Evolutionary conservation across 2,888 invertebrate species (phyloP), one percentile per base, ranked within the genome.

Genomic region (Imbricaverruca yamaguchii): DNA sequence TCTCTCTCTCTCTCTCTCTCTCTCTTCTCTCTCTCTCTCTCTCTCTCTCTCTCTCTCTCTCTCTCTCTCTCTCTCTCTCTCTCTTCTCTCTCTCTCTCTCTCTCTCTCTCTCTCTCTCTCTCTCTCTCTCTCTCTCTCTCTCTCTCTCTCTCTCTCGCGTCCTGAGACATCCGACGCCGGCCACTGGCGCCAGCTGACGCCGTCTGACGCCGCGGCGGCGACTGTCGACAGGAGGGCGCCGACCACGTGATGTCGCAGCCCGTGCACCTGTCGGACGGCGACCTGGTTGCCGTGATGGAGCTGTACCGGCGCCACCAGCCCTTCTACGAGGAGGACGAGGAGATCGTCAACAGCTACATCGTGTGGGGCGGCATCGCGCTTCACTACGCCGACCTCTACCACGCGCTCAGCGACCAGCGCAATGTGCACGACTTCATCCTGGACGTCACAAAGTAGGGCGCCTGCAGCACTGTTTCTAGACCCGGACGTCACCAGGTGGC

Each of bases 371-470:
- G 92, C 77, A 89, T 93, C 81, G 91, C 92, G 0, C 87, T 93
- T 12, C 91, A 92, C 85, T 93, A 91, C 85, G 91, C 92, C 59
- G 91, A 91, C 84, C 88, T 93, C 82, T 93, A 91, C 86, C 87
- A 91, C 83, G 91, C 90, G 84, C 92, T 92, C 89, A 91, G 90
- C 84, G 91, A 91, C 85, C 92, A 93, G 86, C 89, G 91, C 82
- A 91, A 91, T 84, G 89, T 94, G 84, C 92, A 93, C 80, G 93
- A 93, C 83, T 94, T 94, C 86, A 89, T 94, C 0, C 87, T 94
- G 80, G 91, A 92, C 80, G 93, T 94, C 63, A 93, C 94, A 80
- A 93, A 93, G 94, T 93, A 88, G 90, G 91, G 89, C 53, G 39
- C 25, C 69, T 3, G 39, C 39, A 4, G 39, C 39, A 39, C 39